phyloP scores from a whole-genome alignment of 2,888 invertebrate species.

The Agrilus biguttatus region DNA sequence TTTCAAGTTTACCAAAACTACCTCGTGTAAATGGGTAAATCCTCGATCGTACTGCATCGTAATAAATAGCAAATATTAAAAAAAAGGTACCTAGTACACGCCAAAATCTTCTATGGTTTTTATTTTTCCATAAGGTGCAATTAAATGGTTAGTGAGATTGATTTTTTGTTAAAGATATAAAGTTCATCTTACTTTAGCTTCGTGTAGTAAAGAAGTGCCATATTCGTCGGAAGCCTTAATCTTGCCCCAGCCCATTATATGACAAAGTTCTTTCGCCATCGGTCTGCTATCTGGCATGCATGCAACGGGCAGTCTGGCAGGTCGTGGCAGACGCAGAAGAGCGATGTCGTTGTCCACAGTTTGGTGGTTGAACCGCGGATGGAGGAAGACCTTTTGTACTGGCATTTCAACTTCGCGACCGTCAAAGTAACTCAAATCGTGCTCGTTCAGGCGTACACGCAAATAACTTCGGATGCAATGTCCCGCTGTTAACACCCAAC shows the following conservation, averaged over 20 bases:
- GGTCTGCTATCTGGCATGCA: conserved; percentile 63
- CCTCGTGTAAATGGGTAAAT: too few species aligned
- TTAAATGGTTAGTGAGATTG: too few species aligned
- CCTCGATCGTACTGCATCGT: too few species aligned
- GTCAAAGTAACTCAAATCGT: conserved; percentile 61
- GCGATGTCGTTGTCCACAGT: conserved; percentile 91
- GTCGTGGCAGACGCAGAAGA: conserved; percentile 48
- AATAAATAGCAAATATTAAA: too few species aligned
- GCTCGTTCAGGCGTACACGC: conserved; percentile 72
- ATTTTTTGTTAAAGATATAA: too few species aligned
- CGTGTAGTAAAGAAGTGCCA: conserved; percentile 72
- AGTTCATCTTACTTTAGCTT: conserved; percentile 52
- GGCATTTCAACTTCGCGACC: conserved; percentile 65
- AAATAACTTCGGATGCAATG: conserved; percentile 70
- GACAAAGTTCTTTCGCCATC: conserved; percentile 55
- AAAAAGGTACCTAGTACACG: too few species aligned
- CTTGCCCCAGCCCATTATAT: conserved; percentile 91
- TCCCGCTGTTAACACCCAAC: conserved; percentile 79
- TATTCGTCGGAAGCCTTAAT: conserved; percentile 56
- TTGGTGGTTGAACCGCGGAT: conserved; percentile 74
- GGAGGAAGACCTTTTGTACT: conserved; percentile 59
- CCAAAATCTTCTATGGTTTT: too few species aligned
- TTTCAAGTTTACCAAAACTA: too few species aligned
- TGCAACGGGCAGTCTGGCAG: conserved; percentile 35
- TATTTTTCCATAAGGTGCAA: too few species aligned